Conservation (phyloP, 1,140 invertebrate species). For the Drosophila ironensis region DNA sequence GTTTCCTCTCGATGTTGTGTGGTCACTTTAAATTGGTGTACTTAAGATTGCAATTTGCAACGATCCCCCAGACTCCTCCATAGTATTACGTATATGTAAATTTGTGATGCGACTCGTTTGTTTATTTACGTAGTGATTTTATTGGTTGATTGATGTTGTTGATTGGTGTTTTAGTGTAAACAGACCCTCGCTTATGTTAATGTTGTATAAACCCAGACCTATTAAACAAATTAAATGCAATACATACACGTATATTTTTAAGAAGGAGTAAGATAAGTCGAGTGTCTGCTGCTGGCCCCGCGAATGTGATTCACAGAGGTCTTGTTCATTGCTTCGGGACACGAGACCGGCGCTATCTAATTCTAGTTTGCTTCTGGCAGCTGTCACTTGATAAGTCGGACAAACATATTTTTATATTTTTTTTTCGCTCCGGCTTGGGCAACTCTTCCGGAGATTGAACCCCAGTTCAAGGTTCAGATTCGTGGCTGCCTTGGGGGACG, state of each 20-base stretch:
- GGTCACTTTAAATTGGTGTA: conserved; percentile 68
- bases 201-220: no score
- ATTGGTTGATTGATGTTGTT: conserved; percentile 50
- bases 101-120: conserved; percentile 4
- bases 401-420: conserved; percentile 18
- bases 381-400: conserved; percentile 35
- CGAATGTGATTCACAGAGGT: conserved; percentile 29
- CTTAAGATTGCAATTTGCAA: conserved; percentile 9
- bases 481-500: no score
- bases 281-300: not conserved
- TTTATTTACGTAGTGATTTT: conserved; percentile 8
- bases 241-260: conserved; percentile 2
- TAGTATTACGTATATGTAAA: not conserved
- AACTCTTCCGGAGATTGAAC: conserved; percentile 46
- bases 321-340: conserved; percentile 17
- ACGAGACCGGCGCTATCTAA: conserved; percentile 31
- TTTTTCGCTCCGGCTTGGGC: conserved; percentile 5
- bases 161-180: conserved; percentile 33
- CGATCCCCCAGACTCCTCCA: conserved; percentile 1
- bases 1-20: conserved; percentile 49
- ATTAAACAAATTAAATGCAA: not conserved
- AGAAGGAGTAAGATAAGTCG: conserved; percentile 13
- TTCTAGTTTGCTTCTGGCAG: conserved; percentile 37
- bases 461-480: conserved; percentile 47
- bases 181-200: no score